Evolutionary conservation across 2,113 vertebrate genomes (phyloP).

Genomic region (Bolborhynchus lineola): DNA sequence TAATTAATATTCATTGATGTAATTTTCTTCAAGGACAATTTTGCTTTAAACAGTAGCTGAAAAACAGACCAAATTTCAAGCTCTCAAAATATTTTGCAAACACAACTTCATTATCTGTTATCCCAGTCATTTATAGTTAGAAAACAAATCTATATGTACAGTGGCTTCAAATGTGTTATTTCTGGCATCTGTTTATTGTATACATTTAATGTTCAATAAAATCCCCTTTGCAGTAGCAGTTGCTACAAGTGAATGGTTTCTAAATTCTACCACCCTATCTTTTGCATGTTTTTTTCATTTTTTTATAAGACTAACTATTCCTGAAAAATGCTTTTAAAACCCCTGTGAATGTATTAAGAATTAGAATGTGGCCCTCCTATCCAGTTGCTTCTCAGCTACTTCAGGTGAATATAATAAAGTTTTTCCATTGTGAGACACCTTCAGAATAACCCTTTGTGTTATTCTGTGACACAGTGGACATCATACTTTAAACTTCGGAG

Average conservation of each 20-base stretch:
- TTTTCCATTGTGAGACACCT: background rate
- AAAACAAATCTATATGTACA: background rate
- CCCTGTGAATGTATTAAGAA: background rate
- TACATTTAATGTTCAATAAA: background rate
- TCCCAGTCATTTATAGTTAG: background rate
- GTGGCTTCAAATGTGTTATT: background rate
- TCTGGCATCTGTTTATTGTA: background rate
- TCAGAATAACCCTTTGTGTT: background rate
- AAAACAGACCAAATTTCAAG: background rate
- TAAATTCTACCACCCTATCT: background rate
- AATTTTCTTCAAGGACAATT: background rate
- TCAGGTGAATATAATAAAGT: background rate
- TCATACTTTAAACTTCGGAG: background rate
- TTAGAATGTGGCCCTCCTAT: background rate
- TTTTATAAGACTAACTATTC: background rate
- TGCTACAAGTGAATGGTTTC: background rate
- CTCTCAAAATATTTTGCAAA: background rate
- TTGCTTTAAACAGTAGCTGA: background rate
- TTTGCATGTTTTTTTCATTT: background rate
- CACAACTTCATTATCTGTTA: background rate
- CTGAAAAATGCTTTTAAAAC: background rate
- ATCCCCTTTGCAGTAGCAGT: background rate
- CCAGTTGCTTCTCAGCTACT: background rate
- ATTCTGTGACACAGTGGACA: background rate
- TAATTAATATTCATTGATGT: background rate